phyloP scores from a whole-genome alignment of 2,113 vertebrate genomes.

The Sprattus sprattus region DNA sequence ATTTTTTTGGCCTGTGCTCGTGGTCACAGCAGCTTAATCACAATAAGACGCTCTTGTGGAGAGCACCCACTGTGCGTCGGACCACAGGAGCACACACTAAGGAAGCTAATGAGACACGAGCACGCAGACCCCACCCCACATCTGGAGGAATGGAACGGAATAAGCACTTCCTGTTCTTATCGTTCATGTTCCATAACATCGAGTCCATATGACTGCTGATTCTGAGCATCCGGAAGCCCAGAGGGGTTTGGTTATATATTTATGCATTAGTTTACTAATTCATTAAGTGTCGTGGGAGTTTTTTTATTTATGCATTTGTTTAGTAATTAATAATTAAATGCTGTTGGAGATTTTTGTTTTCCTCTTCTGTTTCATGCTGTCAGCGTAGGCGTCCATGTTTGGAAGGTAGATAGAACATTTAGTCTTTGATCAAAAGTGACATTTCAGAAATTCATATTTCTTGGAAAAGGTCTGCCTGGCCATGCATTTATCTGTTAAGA shows the following conservation, averaged over 20 bases:
- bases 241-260: neutral
- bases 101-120: neutral
- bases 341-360: neutral
- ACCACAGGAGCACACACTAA: neutral
- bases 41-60: too few relatives aligned
- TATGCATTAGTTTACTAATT: neutral
- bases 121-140: neutral
- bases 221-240: neutral
- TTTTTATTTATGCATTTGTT: neutral
- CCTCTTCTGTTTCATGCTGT: neutral
- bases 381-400: neutral
- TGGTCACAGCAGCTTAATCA: too few relatives aligned
- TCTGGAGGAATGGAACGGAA: neutral
- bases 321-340: neutral
- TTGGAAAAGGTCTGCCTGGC: constrained; percentile 5
- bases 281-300: neutral
- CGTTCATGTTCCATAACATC: too few relatives aligned
- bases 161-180: too few relatives aligned
- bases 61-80: too few relatives aligned
- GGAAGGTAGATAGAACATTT: neutral
- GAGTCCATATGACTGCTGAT: too few relatives aligned
- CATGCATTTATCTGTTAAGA: constrained; percentile 49
- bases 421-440: constrained; percentile 19
- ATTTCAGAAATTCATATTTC: constrained; percentile 33
- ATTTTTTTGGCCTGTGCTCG: too few relatives aligned